phyloP scores from a whole-genome alignment of 1,140 invertebrate species.

The Cherax destructor region DNA sequence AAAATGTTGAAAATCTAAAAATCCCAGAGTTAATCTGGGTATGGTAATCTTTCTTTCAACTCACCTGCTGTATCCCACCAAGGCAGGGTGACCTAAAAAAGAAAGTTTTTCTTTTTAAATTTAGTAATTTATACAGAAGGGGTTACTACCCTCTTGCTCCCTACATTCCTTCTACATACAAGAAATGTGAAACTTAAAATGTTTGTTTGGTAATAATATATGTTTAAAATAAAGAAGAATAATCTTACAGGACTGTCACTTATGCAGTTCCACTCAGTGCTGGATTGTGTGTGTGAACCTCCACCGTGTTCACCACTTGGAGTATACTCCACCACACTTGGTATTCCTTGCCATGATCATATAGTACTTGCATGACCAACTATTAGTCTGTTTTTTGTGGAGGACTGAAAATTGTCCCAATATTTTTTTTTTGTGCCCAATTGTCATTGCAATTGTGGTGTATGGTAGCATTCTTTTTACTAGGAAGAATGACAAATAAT shows the following conservation, averaged over 20 bases:
- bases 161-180: no score
- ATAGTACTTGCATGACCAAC: neutral
- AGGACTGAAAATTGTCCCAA: neutral
- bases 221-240: neutral
- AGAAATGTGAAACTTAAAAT: no score
- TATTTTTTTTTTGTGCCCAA: neutral
- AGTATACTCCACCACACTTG: constrained; percentile 4
- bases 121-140: no score
- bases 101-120: no score
- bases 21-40: no score
- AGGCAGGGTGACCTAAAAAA: no score
- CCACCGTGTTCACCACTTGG: neutral
- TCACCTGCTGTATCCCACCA: no score
- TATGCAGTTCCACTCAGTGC: constrained; percentile 6
- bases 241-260: constrained; percentile 23
- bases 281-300: constrained; percentile 13
- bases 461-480: neutral
- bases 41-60: no score
- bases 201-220: no score
- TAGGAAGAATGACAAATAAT: neutral
- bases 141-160: no score
- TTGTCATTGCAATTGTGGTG: neutral
- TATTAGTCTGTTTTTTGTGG: neutral
- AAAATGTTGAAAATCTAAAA: no score
- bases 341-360: neutral